Evolutionary conservation across 2,113 vertebrate species (phyloP).

Genomic region (Muntiacus muntjak): DNA sequence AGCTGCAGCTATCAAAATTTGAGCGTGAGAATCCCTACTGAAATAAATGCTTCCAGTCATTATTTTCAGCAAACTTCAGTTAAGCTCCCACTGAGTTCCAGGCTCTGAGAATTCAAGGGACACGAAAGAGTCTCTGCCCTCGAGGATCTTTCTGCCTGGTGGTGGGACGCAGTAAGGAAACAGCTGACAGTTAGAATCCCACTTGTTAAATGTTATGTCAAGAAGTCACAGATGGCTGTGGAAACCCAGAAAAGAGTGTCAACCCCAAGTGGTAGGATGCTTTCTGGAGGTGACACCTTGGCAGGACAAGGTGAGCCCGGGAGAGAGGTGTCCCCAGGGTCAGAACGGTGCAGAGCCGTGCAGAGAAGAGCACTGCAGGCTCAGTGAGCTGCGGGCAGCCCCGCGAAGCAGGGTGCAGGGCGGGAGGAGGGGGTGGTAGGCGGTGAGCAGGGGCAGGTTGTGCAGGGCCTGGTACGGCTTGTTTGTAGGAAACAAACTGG

Average conservation of each 20-base stretch:
- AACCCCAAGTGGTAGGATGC: not conserved
- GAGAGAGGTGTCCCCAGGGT: not conserved
- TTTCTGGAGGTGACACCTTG: not conserved
- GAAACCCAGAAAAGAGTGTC: not conserved
- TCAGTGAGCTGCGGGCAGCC: not conserved
- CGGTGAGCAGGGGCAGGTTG: fast-evolving
- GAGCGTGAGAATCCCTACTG: not conserved
- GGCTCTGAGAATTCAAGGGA: not conserved
- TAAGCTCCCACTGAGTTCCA: not conserved
- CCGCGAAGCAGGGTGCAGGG: not conserved
- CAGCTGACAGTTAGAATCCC: not conserved
- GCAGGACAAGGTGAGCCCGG: not conserved
- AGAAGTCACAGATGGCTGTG: not conserved
- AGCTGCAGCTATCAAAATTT: not conserved
- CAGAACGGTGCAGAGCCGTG: fast-evolving
- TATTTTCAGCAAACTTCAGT: not conserved
- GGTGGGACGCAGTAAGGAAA: not conserved
- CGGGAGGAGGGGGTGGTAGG: fast-evolving
- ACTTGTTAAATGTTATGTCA: not conserved
- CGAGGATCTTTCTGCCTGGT: not conserved
- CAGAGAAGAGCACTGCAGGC: fast-evolving
- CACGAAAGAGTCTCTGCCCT: not conserved
- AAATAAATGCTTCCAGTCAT: not conserved
- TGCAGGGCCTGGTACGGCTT: too few relatives aligned
- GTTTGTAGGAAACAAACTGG: not conserved